A percentile compares a stretch with the other conserved stretches of the same genome.
Evolutionary conservation across 2,888 invertebrate species (phyloP).

Genomic region (Melitaea athalia): DNA sequence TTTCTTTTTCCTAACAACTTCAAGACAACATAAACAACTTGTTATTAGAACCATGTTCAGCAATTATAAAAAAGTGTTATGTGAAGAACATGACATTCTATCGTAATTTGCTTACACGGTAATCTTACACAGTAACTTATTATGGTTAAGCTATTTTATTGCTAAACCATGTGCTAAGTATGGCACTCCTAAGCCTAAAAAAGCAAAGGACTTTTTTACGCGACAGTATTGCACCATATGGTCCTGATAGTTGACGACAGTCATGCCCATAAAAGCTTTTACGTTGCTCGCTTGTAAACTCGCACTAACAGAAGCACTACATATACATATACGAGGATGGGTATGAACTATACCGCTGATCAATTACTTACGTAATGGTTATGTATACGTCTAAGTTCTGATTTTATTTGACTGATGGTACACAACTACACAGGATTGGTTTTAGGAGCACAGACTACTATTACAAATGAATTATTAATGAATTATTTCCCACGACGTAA

Average conservation of each 20-base stretch:
- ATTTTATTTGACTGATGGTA: neutral
- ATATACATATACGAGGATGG: conserved; percentile 3
- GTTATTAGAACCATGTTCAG: neutral
- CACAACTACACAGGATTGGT: neutral
- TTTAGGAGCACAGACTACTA: neutral
- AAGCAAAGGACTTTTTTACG: conserved; percentile 45
- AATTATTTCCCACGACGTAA: neutral
- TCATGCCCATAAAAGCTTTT: conserved; percentile 75
- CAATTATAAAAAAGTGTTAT: neutral
- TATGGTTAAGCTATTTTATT: conserved; percentile 16
- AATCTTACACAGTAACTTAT: conserved; percentile 12
- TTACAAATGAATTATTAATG: neutral
- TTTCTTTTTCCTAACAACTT: no score
- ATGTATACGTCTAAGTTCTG: neutral
- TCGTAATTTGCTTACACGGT: conserved; percentile 13
- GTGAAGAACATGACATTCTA: neutral
- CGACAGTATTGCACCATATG: conserved; percentile 73
- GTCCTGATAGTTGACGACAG: conserved; percentile 61
- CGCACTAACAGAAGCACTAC: conserved; percentile 38
- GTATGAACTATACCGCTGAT: conserved; percentile 24
- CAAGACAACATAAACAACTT: no score
- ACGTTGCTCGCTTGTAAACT: conserved; percentile 59
- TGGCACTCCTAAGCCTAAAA: conserved; percentile 12
- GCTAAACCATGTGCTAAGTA: conserved; percentile 3
- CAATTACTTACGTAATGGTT: conserved; percentile 15